Conservation (phyloP, 2,797 vertebrate genomes). For the Chelon auratus region DNA sequence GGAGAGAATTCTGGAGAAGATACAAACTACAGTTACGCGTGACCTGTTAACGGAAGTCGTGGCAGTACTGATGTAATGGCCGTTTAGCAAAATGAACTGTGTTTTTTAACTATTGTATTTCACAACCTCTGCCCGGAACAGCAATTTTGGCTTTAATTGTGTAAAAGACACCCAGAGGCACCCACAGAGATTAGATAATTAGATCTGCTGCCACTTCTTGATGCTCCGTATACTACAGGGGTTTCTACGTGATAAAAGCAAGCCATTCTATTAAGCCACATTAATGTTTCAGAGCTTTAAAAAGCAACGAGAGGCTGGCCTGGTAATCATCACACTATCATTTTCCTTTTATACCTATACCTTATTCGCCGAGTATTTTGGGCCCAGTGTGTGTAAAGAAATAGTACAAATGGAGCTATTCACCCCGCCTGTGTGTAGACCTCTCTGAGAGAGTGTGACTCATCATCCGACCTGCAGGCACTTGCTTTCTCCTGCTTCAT, state of each 20-base stretch:
- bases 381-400: not conserved
- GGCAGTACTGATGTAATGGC: not conserved
- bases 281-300: not conserved
- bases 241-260: not conserved
- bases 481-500: constrained; percentile 14
- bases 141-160: constrained; percentile 28
- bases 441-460: constrained; percentile 35
- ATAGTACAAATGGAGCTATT: constrained; percentile 13
- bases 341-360: not conserved
- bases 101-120: not conserved
- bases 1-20: not conserved
- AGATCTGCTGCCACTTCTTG: not conserved
- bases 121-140: constrained; percentile 2
- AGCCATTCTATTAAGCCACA: not conserved
- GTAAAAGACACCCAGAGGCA: constrained; percentile 1
- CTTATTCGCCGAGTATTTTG: not conserved
- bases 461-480: constrained; percentile 28
- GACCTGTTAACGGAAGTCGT: constrained; percentile 8
- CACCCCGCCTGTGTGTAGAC: not conserved
- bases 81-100: not conserved
- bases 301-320: not conserved
- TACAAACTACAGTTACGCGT: not conserved
- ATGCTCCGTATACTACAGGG: not conserved
- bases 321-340: not conserved
- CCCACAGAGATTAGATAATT: constrained; percentile 9